Percentiles rank a stretch among this genome's conserved stretches.
phyloP scores from a whole-genome alignment of 1,140 invertebrate species.

The Lepidurus packardi region DNA sequence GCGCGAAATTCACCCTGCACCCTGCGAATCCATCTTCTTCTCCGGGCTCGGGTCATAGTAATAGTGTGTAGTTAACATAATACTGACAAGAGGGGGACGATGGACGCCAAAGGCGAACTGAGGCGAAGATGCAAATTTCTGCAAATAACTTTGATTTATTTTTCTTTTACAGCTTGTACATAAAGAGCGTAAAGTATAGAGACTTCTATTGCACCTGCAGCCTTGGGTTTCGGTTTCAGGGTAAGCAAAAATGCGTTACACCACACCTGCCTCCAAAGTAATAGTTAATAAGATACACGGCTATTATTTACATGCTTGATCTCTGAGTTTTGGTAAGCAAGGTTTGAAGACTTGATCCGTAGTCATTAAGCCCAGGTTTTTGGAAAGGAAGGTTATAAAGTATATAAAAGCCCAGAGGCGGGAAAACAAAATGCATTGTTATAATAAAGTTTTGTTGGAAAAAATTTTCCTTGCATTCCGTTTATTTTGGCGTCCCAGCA shows the following conservation, averaged over 20 bases:
- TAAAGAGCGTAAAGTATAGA: neutral
- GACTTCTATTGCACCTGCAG: constrained; percentile 13
- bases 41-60: neutral
- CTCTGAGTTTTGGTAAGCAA: neutral
- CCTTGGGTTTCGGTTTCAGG: neutral
- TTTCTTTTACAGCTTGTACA: constrained; percentile 2
- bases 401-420: neutral
- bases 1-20: neutral
- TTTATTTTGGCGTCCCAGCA: neutral
- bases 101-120: neutral
- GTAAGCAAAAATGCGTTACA: neutral
- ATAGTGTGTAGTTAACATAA: neutral
- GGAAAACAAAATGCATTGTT: neutral
- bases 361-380: neutral
- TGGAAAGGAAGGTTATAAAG: neutral
- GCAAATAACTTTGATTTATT: constrained; percentile 2
- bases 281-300: neutral
- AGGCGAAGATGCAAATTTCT: neutral
- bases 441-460: neutral
- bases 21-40: neutral
- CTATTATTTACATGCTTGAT: neutral
- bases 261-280: neutral
- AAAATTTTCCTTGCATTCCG: neutral
- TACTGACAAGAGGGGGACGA: neutral
- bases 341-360: neutral